Conservation (phyloP, 2,113 vertebrate genomes). For the Corydoras maculifer region DNA sequence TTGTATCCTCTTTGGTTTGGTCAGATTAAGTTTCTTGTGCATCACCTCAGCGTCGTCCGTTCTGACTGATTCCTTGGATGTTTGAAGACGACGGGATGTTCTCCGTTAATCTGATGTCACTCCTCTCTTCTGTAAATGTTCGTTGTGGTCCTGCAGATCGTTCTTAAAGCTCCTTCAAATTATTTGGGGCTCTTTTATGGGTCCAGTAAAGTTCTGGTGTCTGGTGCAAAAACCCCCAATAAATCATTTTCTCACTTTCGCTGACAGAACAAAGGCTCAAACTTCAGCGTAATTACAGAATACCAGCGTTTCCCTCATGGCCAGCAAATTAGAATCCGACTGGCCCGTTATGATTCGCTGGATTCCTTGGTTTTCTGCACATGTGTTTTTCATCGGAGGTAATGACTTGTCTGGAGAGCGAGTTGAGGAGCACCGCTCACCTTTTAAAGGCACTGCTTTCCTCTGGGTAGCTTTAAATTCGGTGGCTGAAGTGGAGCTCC, state of each 20-base stretch:
- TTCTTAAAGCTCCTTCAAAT: conserved; percentile 23
- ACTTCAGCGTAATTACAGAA: conserved; percentile 43
- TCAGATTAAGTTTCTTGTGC: too few relatives aligned
- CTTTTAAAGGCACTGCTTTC: conserved; percentile 49
- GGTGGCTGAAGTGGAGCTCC: conserved; percentile 1
- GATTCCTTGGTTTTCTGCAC: conserved; percentile 15
- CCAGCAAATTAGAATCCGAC: conserved; percentile 47
- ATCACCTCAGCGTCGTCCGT: too few relatives aligned
- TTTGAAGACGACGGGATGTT: too few relatives aligned
- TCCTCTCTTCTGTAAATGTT: conserved; percentile 1
- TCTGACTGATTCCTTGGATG: too few relatives aligned
- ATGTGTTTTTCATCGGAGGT: conserved; percentile 60
- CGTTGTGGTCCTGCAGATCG: conserved; percentile 26
- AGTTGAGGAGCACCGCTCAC: conserved; percentile 6
- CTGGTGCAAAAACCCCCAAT: conserved; percentile 36
- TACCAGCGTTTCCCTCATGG: conserved; percentile 37
- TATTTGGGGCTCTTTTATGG: conserved; percentile 33
- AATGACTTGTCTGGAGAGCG: conserved; percentile 57
- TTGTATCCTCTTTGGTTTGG: too few relatives aligned
- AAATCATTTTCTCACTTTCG: conserved; percentile 55
- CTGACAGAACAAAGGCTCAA: conserved; percentile 45
- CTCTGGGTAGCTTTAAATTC: conserved; percentile 17
- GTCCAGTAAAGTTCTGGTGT: conserved; percentile 38
- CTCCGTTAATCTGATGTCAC: too few relatives aligned
- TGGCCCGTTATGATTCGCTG: conserved; percentile 42